These are phyloP conservation scores for Microcebus lehilahytsara DNA, from an alignment of 2,113 vertebrate species.

Conservation along the genomic window DNA sequence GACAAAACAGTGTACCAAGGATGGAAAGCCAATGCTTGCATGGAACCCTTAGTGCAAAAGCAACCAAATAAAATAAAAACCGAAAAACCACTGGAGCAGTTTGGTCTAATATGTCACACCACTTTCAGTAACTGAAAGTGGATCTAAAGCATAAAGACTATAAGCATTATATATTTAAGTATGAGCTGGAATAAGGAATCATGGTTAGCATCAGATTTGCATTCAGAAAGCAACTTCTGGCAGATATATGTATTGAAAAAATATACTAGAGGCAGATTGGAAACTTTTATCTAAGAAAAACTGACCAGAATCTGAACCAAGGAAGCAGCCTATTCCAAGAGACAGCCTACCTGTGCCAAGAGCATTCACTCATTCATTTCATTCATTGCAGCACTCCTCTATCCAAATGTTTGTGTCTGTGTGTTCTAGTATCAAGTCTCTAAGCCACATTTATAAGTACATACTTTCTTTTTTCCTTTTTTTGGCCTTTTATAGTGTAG, in stretches of 20 bases:
- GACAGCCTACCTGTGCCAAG: neutral
- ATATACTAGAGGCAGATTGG: neutral
- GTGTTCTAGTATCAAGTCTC: neutral
- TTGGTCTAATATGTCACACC: neutral
- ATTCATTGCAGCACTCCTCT: neutral
- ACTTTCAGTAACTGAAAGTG: neutral
- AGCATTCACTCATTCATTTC: neutral
- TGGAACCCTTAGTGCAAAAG: neutral
- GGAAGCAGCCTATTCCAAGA: neutral
- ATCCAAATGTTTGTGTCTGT: neutral
- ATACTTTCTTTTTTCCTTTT: neutral
- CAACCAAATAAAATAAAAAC: neutral
- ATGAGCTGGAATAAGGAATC: neutral
- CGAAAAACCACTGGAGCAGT: neutral
- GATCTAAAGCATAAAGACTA: neutral
- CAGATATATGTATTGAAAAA: neutral
- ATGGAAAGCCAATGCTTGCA: neutral
- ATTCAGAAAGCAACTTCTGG: neutral
- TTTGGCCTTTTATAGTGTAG: neutral
- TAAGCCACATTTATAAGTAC: conserved; percentile 5
- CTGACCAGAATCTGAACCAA: neutral
- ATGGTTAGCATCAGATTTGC: neutral
- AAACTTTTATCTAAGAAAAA: conserved; percentile 1
- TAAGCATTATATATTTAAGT: neutral
- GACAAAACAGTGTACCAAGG: neutral